Conservation (phyloP, 2,797 vertebrate genomes). For the Halcyon leucocephala region DNA sequence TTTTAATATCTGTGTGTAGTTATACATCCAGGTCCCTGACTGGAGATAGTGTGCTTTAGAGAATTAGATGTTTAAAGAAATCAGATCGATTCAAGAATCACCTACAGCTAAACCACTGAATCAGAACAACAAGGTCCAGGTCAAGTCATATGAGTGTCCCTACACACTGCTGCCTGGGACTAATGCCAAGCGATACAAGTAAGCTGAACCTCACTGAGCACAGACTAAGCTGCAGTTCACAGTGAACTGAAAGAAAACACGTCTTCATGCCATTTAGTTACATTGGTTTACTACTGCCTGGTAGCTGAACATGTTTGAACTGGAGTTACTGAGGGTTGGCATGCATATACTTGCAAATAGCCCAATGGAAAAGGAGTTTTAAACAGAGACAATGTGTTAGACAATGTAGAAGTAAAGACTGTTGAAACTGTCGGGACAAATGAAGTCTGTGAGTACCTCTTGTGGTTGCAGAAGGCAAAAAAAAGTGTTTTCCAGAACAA, state of each 20-base stretch:
- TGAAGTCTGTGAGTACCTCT: slow-evolving; percentile 51
- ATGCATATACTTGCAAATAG: neutral
- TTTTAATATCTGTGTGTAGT: neutral
- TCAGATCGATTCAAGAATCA: neutral
- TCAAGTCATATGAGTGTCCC: neutral
- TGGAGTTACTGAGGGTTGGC: neutral
- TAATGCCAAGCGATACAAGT: neutral
- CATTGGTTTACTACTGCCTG: neutral
- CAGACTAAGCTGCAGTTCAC: neutral
- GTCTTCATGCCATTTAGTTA: neutral
- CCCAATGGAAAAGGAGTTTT: neutral
- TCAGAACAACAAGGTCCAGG: neutral
- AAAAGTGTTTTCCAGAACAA: neutral
- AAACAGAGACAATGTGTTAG: neutral
- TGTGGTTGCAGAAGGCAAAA: slow-evolving; percentile 35
- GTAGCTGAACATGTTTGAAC: neutral
- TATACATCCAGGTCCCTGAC: neutral
- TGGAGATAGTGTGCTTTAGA: neutral
- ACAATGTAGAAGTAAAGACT: neutral
- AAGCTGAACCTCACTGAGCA: neutral
- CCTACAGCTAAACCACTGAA: neutral
- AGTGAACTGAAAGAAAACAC: neutral
- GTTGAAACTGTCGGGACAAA: neutral
- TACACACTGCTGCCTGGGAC: neutral
- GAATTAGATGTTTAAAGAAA: neutral